These are phyloP conservation scores for Lynx canadensis DNA, from an alignment of 2,113 vertebrate species.

Conservation along the genomic window DNA sequence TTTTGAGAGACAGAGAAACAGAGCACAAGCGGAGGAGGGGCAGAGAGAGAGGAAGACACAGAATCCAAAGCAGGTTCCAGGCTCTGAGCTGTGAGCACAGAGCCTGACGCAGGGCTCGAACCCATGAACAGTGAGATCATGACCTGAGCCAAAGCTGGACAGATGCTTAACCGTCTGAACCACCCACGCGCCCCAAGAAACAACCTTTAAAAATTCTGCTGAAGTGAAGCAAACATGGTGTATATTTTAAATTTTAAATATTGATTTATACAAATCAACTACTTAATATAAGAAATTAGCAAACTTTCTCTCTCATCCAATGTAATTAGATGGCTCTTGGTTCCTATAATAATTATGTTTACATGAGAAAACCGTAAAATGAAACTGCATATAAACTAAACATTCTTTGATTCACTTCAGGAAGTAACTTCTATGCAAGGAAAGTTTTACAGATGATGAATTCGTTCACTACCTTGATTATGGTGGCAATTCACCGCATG, in stretches of 20 bases:
- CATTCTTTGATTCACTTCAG: background rate
- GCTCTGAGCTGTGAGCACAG: too few relatives aligned
- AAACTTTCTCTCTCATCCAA: background rate
- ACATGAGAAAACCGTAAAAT: background rate
- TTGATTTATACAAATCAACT: background rate
- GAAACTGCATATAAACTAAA: background rate
- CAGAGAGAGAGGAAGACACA: too few relatives aligned
- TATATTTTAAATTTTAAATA: background rate
- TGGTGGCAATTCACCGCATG: background rate
- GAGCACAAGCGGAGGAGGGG: too few relatives aligned
- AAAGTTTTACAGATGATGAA: background rate
- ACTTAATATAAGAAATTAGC: background rate
- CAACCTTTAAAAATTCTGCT: background rate
- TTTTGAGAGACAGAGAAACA: too few relatives aligned
- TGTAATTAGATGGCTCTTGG: background rate
- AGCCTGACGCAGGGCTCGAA: too few relatives aligned
- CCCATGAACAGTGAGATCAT: too few relatives aligned
- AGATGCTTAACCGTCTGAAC: too few relatives aligned
- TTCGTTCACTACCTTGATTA: background rate
- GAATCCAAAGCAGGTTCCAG: too few relatives aligned
- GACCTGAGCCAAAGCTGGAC: too few relatives aligned
- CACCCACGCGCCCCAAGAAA: background rate
- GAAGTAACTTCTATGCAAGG: background rate
- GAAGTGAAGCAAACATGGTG: background rate
- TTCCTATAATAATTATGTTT: background rate